Evolutionary conservation across 2,888 invertebrate species (phyloP), one percentile per base, ranked within the genome.

Genomic region (Pocota personata): DNA sequence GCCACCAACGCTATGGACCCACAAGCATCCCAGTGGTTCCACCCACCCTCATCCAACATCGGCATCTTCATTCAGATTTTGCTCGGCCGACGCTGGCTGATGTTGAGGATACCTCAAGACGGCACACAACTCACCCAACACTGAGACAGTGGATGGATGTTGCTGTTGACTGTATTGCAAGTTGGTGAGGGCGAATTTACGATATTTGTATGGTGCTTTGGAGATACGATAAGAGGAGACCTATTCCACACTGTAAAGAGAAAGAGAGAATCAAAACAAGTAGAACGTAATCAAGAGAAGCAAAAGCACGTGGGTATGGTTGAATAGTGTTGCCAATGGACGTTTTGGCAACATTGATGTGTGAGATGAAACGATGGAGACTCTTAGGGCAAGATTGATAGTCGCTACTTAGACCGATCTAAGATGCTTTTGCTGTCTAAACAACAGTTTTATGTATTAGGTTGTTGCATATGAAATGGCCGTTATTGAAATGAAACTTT

Each of bases 31-130:
- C 40, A 16, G 32, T 43, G 40, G 16, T 35, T 64, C 46, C 62
- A 71, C 69, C 78, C 69, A 62, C 62, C 78, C 78, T 30, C 24
- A 24, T n/a, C 21, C 24, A n/a, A 4, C 88, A 52, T 72, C 24
- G 16, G 21, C 19, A 46, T 32, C 48, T 66, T 66, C 73, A 64
- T 76, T 66, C 58, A 52, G 30, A 55, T 8, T 64, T 37, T 27
- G 58, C 48, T 27, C 10, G 35, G 21, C 58, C 40, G 72, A 40
- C 71, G 66, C 76, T 82, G 27, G 32, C 10, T 46, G 19, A 43
- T 7, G 40, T 14, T 19, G 60, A 40, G 19, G 30, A 64, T 21
- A 35, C n/a, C 14, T 21, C n/a, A 6, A 12, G 24, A 21, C 5
- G 55, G 57, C 57, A 57, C 30, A 43, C 66, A 46, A 66, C 19